Percentiles rank a stretch among this genome's conserved stretches.
These are phyloP conservation scores for Megalurothrips usitatus DNA, from an alignment of 2,888 invertebrate genomes.

Conservation along the genomic window DNA sequence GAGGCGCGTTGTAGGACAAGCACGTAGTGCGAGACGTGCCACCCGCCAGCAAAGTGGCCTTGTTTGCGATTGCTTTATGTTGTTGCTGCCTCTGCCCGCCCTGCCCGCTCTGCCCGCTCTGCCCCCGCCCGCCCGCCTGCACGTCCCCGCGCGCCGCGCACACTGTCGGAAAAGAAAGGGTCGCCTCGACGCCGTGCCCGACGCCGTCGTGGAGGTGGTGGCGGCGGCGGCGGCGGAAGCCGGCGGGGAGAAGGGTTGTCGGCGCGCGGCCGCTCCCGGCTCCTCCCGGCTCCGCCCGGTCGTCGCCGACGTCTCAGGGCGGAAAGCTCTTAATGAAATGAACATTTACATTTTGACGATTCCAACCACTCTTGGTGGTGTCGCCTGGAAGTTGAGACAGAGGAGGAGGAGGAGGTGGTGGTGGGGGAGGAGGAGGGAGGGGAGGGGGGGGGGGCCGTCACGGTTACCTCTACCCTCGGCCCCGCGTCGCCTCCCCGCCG, in stretches of 20 bases:
- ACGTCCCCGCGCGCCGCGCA: too few species aligned
- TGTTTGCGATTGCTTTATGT: conserved; percentile 12
- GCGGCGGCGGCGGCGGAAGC: not conserved
- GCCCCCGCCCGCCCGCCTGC: too few species aligned
- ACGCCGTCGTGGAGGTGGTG: too few species aligned
- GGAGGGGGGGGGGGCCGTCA: not conserved
- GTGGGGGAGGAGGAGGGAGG: conserved; percentile 37
- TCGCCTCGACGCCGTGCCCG: too few species aligned
- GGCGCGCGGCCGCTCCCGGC: not conserved
- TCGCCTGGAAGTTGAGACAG: not conserved
- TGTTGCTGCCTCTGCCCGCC: not conserved
- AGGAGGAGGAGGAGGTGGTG: conserved; percentile 37
- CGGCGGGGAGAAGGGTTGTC: not conserved
- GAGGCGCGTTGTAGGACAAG: conserved; percentile 18
- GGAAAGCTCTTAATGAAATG: conserved; percentile 4
- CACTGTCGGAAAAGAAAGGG: too few species aligned
- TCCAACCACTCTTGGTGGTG: not conserved
- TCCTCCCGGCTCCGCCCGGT: not conserved
- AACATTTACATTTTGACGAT: conserved; percentile 20
- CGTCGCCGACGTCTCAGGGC: too few species aligned
- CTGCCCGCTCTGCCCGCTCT: not conserved
- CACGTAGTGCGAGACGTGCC: not conserved
- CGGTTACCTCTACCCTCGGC: too few species aligned
- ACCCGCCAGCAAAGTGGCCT: conserved; percentile 6
- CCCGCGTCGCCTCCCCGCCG: too few species aligned